Conservation (phyloP, 2,113 vertebrate genomes). For the Anser brachyrhynchus region DNA sequence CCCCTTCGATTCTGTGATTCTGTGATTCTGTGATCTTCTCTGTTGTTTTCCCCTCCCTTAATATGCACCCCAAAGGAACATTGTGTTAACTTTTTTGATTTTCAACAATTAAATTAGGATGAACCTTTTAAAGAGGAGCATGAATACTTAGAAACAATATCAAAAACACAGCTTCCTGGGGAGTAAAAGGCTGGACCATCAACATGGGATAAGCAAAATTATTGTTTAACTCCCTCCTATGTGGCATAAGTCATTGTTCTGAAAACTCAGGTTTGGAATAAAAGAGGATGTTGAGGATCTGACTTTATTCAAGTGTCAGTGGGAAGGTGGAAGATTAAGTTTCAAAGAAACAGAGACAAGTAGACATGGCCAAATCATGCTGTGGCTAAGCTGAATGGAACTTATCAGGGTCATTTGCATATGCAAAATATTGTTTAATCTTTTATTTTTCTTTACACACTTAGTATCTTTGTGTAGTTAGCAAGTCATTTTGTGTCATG, state of each 20-base stretch:
- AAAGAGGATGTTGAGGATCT: neutral
- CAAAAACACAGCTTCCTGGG: neutral
- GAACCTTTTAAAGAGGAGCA: neutral
- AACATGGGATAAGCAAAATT: neutral
- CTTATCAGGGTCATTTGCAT: neutral
- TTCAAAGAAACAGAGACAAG: neutral
- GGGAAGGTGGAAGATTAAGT: neutral
- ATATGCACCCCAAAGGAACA: neutral
- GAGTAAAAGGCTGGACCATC: neutral
- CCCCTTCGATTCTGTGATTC: too few species aligned
- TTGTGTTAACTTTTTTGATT: neutral
- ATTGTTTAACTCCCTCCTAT: neutral
- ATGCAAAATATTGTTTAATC: neutral
- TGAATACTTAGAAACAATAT: neutral
- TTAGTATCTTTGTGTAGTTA: neutral
- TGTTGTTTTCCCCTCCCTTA: neutral
- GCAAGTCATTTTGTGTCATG: neutral
- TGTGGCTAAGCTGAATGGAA: neutral
- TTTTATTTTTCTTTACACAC: neutral
- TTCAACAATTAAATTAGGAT: neutral
- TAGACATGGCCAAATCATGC: neutral
- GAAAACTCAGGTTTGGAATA: neutral
- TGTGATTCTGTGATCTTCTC: too few species aligned
- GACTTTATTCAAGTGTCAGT: neutral
- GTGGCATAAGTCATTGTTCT: neutral